Evolutionary conservation across 2,797 vertebrate species (phyloP).

Genomic region (Heteromormyrus szaboi): DNA sequence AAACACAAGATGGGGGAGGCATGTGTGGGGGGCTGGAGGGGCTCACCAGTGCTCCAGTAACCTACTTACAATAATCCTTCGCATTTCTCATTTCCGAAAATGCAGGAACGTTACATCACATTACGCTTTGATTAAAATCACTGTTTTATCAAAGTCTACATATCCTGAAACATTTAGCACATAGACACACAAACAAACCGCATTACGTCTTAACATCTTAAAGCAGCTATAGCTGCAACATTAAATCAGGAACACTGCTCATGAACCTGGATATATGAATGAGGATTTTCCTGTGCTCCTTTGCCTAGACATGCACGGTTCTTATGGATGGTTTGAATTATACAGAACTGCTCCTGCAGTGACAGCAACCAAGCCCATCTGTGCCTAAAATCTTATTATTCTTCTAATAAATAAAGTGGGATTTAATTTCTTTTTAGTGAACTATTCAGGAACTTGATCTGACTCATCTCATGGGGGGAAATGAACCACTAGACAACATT

Average conservation of each 20-base stretch:
- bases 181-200: not conserved
- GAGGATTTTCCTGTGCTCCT: not conserved
- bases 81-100: slow-evolving; percentile 62
- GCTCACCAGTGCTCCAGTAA: slow-evolving; percentile 60
- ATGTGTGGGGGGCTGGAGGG: slow-evolving; percentile 34
- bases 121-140: slow-evolving; percentile 38
- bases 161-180: not conserved
- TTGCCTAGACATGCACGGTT: not conserved
- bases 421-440: not conserved
- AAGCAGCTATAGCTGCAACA: not conserved
- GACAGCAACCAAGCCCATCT: not conserved
- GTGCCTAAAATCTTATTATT: not conserved
- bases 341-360: not conserved
- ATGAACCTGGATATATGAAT: not conserved
- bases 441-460: not conserved
- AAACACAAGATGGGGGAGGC: slow-evolving; percentile 4
- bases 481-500: slow-evolving; percentile 2
- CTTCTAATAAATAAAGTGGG: not conserved
- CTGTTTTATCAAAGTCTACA: slow-evolving; percentile 35
- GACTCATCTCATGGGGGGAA: not conserved
- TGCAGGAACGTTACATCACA: slow-evolving; percentile 54
- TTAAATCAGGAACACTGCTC: not conserved
- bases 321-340: not conserved
- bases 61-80: slow-evolving; percentile 67
- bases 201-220: not conserved